These are phyloP conservation scores for Elephas maximus DNA, from an alignment of 2,113 vertebrate species.

Conservation along the genomic window DNA sequence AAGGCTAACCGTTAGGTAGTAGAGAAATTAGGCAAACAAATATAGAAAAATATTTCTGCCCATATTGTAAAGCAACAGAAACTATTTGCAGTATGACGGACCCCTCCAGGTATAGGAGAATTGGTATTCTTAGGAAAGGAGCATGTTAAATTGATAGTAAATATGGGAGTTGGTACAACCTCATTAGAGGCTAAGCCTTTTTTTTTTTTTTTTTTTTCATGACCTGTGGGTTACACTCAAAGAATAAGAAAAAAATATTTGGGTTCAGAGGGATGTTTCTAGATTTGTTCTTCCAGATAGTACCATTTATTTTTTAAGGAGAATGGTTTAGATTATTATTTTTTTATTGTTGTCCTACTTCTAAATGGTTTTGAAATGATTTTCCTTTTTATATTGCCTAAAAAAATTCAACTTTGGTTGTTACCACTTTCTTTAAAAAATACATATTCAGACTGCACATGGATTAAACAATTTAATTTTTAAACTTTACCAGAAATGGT, in stretches of 20 bases:
- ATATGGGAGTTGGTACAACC: conserved; percentile 51
- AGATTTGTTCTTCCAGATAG: background rate
- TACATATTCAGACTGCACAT: background rate
- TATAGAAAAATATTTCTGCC: background rate
- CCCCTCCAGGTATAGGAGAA: background rate
- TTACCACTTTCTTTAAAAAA: background rate
- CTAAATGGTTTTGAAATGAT: background rate
- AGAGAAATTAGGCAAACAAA: conserved; percentile 1
- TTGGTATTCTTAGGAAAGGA: background rate
- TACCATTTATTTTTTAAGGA: background rate
- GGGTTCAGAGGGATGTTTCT: background rate
- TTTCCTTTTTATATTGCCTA: conserved; percentile 20
- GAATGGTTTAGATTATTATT: background rate
- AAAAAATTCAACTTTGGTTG: conserved; percentile 30
- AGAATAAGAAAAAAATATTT: conserved; percentile 34
- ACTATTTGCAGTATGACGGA: background rate
- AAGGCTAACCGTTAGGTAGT: background rate
- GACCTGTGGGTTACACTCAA: conserved; percentile 16
- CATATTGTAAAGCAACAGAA: background rate
- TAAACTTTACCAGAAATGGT: background rate
- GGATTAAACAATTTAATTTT: conserved; percentile 34
- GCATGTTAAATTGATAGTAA: conserved; percentile 9
- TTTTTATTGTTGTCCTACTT: conserved; percentile 24
- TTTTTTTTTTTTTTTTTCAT: conserved; percentile 57
- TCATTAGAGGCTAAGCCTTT: conserved; percentile 36